Percentiles rank a stretch among this genome's conserved stretches.
phyloP scores from a whole-genome alignment of 2,888 invertebrate species.

The Hetaerina titia region DNA sequence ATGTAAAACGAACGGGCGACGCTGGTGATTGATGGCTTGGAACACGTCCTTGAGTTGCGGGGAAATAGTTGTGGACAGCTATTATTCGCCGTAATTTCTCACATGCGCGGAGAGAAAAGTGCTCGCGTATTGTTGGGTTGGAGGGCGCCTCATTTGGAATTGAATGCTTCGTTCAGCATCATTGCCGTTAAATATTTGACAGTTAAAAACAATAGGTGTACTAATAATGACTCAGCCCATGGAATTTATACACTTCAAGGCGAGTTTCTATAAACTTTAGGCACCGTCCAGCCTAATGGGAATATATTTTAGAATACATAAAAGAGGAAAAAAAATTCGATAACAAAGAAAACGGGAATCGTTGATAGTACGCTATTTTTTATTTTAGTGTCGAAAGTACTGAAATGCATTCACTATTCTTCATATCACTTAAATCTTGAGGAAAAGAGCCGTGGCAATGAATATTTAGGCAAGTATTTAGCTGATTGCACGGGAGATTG shows the following conservation, averaged over 20 bases:
- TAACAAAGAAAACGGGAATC: too few species aligned
- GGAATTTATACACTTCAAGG: neutral
- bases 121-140: neutral
- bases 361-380: too few species aligned
- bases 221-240: neutral
- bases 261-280: neutral
- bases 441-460: too few species aligned
- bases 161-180: neutral
- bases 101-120: neutral
- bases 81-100: neutral
- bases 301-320: too few species aligned
- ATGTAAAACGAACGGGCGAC: neutral
- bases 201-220: neutral
- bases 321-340: too few species aligned
- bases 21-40: neutral
- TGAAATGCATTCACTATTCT: too few species aligned
- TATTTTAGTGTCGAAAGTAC: too few species aligned
- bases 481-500: too few species aligned
- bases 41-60: too few species aligned
- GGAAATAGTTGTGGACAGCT: neutral
- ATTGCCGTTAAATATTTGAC: neutral
- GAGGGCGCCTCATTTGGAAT: neutral
- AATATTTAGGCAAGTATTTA: too few species aligned
- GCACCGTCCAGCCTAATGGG: neutral
- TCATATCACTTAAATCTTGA: too few species aligned